Conservation (phyloP, 2,797 vertebrate genomes). For the Pagetopsis macropterus region DNA sequence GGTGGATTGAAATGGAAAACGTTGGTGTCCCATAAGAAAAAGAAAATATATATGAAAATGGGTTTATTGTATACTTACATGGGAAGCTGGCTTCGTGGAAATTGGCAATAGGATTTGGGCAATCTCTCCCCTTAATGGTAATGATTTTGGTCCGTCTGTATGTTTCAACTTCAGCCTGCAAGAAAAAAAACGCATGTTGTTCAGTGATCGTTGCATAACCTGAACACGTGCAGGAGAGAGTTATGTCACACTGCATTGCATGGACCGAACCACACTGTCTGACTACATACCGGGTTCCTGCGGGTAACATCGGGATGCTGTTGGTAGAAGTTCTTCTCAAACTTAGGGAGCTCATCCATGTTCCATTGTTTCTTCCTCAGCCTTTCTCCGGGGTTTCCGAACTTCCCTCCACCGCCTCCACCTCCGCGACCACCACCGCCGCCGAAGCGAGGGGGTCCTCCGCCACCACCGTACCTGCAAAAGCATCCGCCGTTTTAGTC, state of each 20-base stretch:
- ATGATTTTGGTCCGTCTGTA: conserved; percentile 92
- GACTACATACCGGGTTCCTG: conserved; percentile 84
- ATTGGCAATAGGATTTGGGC: conserved; percentile 91
- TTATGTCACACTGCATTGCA: conserved; percentile 40
- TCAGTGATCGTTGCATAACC: conserved; percentile 31
- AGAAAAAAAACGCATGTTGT: conserved; percentile 8
- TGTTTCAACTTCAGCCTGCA: conserved; percentile 94
- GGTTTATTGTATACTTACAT: conserved; percentile 79
- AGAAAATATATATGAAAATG: too few relatives aligned
- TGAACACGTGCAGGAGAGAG: conserved; percentile 42
- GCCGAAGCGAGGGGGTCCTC: conserved; percentile 93
- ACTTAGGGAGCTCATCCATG: conserved; percentile 95
- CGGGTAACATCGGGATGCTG: conserved; percentile 90
- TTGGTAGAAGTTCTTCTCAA: conserved; percentile 98
- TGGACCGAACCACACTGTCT: background rate
- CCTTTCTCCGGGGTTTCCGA: conserved; percentile 95
- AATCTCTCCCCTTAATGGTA: conserved; percentile 92
- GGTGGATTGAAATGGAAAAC: too few relatives aligned
- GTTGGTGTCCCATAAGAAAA: too few relatives aligned
- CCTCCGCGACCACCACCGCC: conserved; percentile 68
- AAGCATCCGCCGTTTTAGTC: background rate
- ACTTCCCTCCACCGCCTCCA: conserved; percentile 88
- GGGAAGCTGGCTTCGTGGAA: conserved; percentile 96
- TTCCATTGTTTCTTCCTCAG: conserved; percentile 99
- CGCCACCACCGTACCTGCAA: conserved; percentile 87